Conservation (phyloP, 2,888 invertebrate genomes). For the Lycaena phlaeas region DNA sequence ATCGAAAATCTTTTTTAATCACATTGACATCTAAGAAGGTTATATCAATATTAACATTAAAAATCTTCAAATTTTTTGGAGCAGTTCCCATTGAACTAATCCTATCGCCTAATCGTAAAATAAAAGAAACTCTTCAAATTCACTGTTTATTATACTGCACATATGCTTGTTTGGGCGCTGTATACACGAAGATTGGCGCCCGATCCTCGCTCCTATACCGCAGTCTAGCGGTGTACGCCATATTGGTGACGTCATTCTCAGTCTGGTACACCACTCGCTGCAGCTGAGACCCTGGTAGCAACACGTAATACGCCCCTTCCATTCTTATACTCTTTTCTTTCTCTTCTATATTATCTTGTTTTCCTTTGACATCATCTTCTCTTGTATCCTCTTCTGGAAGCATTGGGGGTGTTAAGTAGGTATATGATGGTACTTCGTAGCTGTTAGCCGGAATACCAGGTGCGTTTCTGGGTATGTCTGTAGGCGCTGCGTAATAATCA, state of each 20-base stretch:
- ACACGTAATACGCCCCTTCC: constrained; percentile 76
- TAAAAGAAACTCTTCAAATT: not conserved
- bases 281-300: constrained; percentile 75
- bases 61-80: too few species aligned
- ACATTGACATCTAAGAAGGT: too few species aligned
- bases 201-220: constrained; percentile 76
- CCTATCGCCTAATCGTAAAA: too few species aligned
- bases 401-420: not conserved
- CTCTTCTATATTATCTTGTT: constrained; percentile 23
- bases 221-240: constrained; percentile 77
- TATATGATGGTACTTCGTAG: not conserved
- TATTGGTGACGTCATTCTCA: constrained; percentile 62
- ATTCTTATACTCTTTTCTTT: constrained; percentile 38
- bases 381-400: not conserved
- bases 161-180: constrained; percentile 22
- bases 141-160: not conserved
- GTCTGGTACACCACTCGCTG: constrained; percentile 77
- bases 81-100: too few species aligned
- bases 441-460: not conserved
- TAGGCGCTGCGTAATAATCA: too few species aligned
- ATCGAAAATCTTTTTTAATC: too few species aligned
- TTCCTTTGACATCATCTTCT: not conserved
- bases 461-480: too few species aligned
- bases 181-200: constrained; percentile 75
- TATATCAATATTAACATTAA: too few species aligned